Conservation (phyloP, 1,140 invertebrate species). For the Diorhabda carinulata region DNA sequence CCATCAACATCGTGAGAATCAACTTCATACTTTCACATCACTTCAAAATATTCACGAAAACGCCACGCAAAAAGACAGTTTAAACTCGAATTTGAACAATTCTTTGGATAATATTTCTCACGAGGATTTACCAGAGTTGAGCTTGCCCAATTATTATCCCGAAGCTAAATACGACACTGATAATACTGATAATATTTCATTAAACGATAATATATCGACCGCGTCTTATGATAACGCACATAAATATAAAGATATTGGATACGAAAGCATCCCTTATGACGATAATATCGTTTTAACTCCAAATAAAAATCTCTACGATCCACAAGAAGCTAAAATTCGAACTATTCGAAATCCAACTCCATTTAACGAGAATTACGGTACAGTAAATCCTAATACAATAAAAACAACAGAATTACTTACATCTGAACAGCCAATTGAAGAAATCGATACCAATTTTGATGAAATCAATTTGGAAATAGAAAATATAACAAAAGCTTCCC, state of each 20-base stretch:
- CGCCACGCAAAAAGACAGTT: conserved; percentile 24
- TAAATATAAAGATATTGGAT: conserved; percentile 26
- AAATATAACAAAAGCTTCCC: conserved; percentile 25
- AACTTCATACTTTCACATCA: conserved; percentile 12
- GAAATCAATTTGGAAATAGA: conserved; percentile 41
- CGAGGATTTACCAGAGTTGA: conserved; percentile 38
- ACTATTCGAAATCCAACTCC: conserved; percentile 42
- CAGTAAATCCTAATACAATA: conserved; percentile 14
- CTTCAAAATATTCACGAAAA: conserved; percentile 13
- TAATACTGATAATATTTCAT: conserved; percentile 43
- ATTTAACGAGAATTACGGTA: conserved; percentile 28
- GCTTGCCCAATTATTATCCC: conserved; percentile 46
- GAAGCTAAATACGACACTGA: conserved; percentile 50
- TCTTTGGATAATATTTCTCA: conserved; percentile 28
- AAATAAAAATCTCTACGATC: conserved; percentile 36
- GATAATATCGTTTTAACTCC: conserved; percentile 43
- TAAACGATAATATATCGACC: conserved; percentile 43
- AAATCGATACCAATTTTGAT: conserved; percentile 42
- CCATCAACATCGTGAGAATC: neutral
- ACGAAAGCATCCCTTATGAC: conserved; percentile 42
- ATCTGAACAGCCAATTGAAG: conserved; percentile 26
- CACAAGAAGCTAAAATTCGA: conserved; percentile 32
- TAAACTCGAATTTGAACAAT: conserved; percentile 63
- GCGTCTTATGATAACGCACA: conserved; percentile 13
- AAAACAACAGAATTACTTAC: conserved; percentile 9